A percentile compares a stretch with the other conserved stretches of the same genome.
These are phyloP conservation scores for Polyommatus icarus DNA, from an alignment of 2,888 invertebrate genomes.

Conservation along the genomic window DNA sequence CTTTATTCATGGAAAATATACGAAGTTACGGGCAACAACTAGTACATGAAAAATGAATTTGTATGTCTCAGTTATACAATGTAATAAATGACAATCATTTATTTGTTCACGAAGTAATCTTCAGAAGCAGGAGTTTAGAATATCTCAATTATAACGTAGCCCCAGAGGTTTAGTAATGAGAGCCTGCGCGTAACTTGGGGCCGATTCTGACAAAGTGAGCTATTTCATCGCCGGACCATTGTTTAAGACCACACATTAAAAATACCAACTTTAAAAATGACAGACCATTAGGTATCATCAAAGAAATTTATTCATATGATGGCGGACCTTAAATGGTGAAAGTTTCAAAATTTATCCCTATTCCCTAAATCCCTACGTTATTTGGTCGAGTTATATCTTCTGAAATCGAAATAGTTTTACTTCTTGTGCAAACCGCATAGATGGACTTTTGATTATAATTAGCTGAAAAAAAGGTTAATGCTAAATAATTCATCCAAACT, in stretches of 20 bases:
- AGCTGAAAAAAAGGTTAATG: background rate
- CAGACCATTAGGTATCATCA: constrained; percentile 37
- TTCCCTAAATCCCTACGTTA: too few species aligned
- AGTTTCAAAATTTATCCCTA: too few species aligned
- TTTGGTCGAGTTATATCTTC: too few species aligned
- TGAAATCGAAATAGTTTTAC: too few species aligned
- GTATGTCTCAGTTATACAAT: background rate
- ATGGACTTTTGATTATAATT: too few species aligned
- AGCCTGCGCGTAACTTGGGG: constrained; percentile 67
- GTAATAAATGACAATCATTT: constrained; percentile 13
- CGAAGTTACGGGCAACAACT: too few species aligned
- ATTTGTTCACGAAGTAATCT: constrained; percentile 24
- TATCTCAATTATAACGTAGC: constrained; percentile 79
- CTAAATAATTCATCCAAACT: background rate
- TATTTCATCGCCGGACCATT: constrained; percentile 65
- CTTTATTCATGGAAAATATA: too few species aligned
- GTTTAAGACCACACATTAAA: too few species aligned
- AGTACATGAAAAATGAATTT: background rate
- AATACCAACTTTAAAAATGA: too few species aligned
- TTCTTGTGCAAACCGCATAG: too few species aligned
- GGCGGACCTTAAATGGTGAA: too few species aligned
- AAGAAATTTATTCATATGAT: constrained; percentile 44
- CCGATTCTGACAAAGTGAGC: constrained; percentile 72
- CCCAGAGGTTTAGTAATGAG: constrained; percentile 76
- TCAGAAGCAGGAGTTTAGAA: constrained; percentile 57